These are phyloP conservation scores for Chelmon rostratus DNA, from an alignment of 2,797 vertebrate genomes.

Conservation along the genomic window DNA sequence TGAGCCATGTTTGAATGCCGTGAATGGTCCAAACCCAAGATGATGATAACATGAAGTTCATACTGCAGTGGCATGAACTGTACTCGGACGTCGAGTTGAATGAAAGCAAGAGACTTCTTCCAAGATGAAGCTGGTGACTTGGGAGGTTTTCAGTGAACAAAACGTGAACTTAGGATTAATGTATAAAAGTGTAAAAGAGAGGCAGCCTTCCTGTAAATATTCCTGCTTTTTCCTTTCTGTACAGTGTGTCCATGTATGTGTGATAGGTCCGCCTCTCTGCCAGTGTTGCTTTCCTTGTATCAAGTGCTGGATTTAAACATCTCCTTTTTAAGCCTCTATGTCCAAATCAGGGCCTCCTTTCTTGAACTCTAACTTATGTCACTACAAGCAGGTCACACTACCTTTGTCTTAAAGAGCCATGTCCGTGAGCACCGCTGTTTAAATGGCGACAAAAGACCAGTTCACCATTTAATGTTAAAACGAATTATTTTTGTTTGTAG, in stretches of 20 bases:
- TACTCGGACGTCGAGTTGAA: conserved; percentile 3
- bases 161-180: conserved; percentile 1
- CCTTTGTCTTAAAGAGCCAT: conserved; percentile 30
- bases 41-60: neutral
- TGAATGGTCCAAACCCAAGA: conserved; percentile 1
- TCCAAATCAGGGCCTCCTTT: conserved; percentile 53
- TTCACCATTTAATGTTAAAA: conserved; percentile 1
- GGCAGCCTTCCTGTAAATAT: conserved; percentile 68
- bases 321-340: conserved; percentile 45
- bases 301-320: conserved; percentile 68
- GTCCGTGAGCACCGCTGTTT: conserved; percentile 45
- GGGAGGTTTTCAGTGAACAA: conserved; percentile 12
- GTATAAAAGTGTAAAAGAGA: conserved; percentile 38
- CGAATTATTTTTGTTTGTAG: conserved; percentile 11
- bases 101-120: neutral
- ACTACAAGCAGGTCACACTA: conserved; percentile 44
- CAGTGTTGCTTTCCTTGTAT: conserved; percentile 54
- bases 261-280: conserved; percentile 42
- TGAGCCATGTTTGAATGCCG: conserved; percentile 25
- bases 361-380: conserved; percentile 15
- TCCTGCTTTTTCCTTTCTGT: conserved; percentile 26
- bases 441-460: conserved; percentile 1
- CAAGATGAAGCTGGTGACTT: neutral
- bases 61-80: neutral
- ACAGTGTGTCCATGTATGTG: conserved; percentile 47